Evolutionary conservation across 2,888 invertebrate genomes (phyloP), one percentile per base, ranked within the genome.

Genomic region (Eupelmus urozonus): DNA sequence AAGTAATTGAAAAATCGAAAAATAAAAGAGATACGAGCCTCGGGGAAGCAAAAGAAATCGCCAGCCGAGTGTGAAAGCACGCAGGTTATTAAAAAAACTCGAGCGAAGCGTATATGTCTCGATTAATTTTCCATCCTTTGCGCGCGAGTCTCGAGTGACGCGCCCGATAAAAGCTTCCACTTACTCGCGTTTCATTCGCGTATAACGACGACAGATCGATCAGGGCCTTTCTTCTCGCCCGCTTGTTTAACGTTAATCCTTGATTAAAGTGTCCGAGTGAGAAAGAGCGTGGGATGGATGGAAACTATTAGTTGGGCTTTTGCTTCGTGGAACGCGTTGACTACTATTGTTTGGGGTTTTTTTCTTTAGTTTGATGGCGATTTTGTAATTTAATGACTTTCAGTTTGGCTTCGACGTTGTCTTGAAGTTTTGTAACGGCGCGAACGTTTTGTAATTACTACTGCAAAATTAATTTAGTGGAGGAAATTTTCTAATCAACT

Each of bases 91-190:
- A 69, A 59, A 62, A 62, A 34, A 34, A 34, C 3, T 34, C 9
- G 34, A 34, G 34, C 16, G 40, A 49, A 49, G 57, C 11, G 63
- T 53, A 25, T 55, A 34, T 42, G 57, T 69, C 57, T 45, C 69
- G 45, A 70, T 59, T 70, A 59, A 70, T 70, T 70, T 70, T n/a
- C 59, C 45, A 59, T 45, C 27, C 45, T 40, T 55, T 57, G 7
- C 9, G 27, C 45, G 9, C 34, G 34, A 65, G 65, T n/a, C 23
- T 55, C 55, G 59, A 49, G 27, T 59, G 57, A 70, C 49, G 70
- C 49, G 70, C 55, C 25, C 45, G 70, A 70, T 70, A 70, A 70
- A 70, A 70, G 70, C 70, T 67, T 67, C 45, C 53, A 40, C 40
- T 23, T 67, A 40, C 25, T 29, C 45, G 3, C 45, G 59, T 59